phyloP scores from a whole-genome alignment of 2,797 vertebrate genomes.

The Muscicapa striata region DNA sequence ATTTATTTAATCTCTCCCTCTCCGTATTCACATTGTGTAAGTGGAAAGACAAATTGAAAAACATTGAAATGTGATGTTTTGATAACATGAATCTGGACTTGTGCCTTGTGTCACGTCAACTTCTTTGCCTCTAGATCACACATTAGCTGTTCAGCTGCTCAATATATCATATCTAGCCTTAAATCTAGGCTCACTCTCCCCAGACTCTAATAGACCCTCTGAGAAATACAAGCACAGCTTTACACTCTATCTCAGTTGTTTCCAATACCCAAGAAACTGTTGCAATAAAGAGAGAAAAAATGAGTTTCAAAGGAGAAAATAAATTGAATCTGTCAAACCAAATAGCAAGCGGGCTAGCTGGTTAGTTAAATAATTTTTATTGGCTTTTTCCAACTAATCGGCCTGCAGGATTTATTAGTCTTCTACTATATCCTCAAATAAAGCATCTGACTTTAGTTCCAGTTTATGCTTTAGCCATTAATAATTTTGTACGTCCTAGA shows the following conservation, averaged over 20 bases:
- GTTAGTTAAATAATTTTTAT: constrained; percentile 72
- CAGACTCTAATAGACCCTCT: constrained; percentile 40
- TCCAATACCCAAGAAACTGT: constrained; percentile 54
- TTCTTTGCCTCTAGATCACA: background rate
- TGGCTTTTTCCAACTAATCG: constrained; percentile 62
- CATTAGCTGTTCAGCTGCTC: background rate
- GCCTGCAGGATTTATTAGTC: constrained; percentile 59
- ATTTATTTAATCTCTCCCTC: background rate
- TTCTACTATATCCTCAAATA: constrained; percentile 56
- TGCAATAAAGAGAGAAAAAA: constrained; percentile 68
- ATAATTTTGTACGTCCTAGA: constrained; percentile 65
- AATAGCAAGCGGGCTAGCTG: constrained; percentile 51
- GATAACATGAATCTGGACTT: background rate
- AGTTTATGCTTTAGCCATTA: constrained; percentile 65
- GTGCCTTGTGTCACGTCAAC: background rate
- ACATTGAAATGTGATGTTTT: background rate
- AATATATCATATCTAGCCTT: background rate
- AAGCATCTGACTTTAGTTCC: constrained; percentile 59
- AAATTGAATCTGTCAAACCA: constrained; percentile 68
- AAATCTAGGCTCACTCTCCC: constrained; percentile 15
- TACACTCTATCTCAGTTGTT: constrained; percentile 23
- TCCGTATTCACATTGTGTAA: background rate
- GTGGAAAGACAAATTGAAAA: background rate
- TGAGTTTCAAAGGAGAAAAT: constrained; percentile 66
- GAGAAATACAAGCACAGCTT: constrained; percentile 63